Percentiles rank a stretch among this genome's conserved stretches.
Evolutionary conservation across 2,888 invertebrate species (phyloP).

Genomic region (Nycteola revayana): DNA sequence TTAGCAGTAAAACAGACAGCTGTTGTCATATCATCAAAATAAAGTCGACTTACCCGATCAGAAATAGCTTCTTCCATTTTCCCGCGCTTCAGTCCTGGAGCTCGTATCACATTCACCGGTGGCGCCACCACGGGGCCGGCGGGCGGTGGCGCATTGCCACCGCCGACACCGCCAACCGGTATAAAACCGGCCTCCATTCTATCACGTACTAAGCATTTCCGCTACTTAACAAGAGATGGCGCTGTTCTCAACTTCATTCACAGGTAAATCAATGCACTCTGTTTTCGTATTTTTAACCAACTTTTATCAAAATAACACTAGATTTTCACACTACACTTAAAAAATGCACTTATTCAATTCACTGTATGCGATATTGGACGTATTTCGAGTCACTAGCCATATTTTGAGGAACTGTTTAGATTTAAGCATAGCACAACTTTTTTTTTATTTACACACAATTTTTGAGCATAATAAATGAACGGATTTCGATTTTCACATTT

Average conservation of each 20-base stretch:
- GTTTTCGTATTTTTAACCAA: conserved; percentile 13
- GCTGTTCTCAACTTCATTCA: conserved; percentile 27
- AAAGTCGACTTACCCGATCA: conserved; percentile 90
- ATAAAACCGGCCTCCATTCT: conserved; percentile 76
- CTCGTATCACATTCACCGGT: conserved; percentile 86
- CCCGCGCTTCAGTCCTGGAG: conserved; percentile 89
- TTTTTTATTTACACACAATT: conserved; percentile 21
- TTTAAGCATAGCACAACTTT: conserved; percentile 36
- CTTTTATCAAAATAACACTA: conserved; percentile 17
- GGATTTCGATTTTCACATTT: conserved; percentile 28
- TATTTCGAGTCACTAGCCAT: conserved; percentile 55
- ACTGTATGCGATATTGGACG: conserved; percentile 54
- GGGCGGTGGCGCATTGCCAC: conserved; percentile 42
- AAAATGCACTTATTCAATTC: conserved; percentile 52
- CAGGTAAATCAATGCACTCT: conserved; percentile 9
- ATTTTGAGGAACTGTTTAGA: conserved; percentile 51
- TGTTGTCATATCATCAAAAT: too few relatives aligned
- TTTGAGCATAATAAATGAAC: conserved; percentile 40
- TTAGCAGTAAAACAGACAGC: too few relatives aligned
- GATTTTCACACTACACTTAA: conserved; percentile 11
- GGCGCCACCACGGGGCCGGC: conserved; percentile 61
- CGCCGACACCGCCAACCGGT: conserved; percentile 53
- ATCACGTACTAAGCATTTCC: conserved; percentile 47
- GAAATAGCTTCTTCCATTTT: conserved; percentile 89
- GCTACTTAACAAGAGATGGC: conserved; percentile 59